Evolutionary conservation across 2,797 vertebrate genomes (phyloP).

Genomic region (Mormyrus proboscirostris): DNA sequence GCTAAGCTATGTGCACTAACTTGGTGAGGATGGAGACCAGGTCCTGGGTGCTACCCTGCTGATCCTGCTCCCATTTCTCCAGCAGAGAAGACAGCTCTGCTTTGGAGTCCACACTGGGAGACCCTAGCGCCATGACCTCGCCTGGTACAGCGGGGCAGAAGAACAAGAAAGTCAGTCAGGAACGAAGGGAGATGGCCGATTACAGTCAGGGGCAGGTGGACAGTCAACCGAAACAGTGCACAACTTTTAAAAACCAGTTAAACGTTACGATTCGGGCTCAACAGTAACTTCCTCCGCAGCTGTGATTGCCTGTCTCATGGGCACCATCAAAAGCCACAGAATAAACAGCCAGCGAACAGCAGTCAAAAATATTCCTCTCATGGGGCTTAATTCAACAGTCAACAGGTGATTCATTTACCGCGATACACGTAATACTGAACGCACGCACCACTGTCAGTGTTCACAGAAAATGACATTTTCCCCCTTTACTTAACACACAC

Average conservation of each 20-base stretch:
- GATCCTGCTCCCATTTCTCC: slow-evolving; percentile 94
- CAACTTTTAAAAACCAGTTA: neutral
- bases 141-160: slow-evolving; percentile 28
- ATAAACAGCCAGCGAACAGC: slow-evolving; percentile 30
- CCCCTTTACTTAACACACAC: neutral
- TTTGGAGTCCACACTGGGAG: slow-evolving; percentile 84
- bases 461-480: neutral
- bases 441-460: neutral
- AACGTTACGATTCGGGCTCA: neutral
- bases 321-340: neutral
- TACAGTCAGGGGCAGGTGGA: neutral
- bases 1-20: slow-evolving; percentile 53
- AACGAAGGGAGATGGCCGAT: neutral
- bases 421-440: neutral
- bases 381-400: slow-evolving; percentile 44
- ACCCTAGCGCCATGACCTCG: slow-evolving; percentile 58
- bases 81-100: slow-evolving; percentile 91
- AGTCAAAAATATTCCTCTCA: slow-evolving; percentile 20
- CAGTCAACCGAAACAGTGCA: neutral
- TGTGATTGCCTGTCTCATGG: neutral
- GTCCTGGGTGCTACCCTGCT: slow-evolving; percentile 82
- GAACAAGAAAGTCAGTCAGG: neutral
- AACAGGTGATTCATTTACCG: slow-evolving; percentile 26
- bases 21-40: slow-evolving; percentile 89
- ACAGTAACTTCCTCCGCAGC: slow-evolving; percentile 4